Evolutionary conservation across 2,113 vertebrate genomes (phyloP).

Genomic region (Corapipo altera): DNA sequence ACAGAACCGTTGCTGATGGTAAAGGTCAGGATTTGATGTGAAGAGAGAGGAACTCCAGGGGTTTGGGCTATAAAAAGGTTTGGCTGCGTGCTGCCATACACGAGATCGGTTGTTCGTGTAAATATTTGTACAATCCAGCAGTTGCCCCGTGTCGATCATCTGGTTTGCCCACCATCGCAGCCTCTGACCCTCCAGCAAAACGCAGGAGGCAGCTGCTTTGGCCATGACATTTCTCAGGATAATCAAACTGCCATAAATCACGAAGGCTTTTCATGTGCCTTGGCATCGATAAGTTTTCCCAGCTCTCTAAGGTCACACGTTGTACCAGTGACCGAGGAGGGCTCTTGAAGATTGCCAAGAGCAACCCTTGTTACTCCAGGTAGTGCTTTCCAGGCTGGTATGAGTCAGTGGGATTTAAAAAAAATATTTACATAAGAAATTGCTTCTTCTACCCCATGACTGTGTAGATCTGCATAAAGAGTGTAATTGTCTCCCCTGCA

Average conservation of each 20-base stretch:
- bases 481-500: background rate
- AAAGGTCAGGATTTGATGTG: background rate
- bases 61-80: constrained; percentile 34
- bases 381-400: background rate
- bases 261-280: background rate
- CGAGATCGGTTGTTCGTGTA: background rate
- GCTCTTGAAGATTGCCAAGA: background rate
- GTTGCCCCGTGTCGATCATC: constrained; percentile 9
- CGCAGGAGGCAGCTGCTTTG: constrained; percentile 35
- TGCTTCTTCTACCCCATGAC: background rate
- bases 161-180: background rate
- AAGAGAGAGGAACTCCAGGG: background rate
- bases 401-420: background rate
- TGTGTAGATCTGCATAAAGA: background rate
- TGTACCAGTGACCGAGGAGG: background rate
- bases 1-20: background rate
- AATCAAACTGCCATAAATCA: constrained; percentile 15
- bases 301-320: background rate
- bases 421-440: background rate
- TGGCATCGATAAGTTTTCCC: background rate
- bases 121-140: constrained; percentile 47
- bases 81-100: background rate
- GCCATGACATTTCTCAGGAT: background rate
- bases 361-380: background rate
- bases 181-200: background rate